Evolutionary conservation across 2,113 vertebrate genomes (phyloP).

Genomic region (Scartelaos histophorus): DNA sequence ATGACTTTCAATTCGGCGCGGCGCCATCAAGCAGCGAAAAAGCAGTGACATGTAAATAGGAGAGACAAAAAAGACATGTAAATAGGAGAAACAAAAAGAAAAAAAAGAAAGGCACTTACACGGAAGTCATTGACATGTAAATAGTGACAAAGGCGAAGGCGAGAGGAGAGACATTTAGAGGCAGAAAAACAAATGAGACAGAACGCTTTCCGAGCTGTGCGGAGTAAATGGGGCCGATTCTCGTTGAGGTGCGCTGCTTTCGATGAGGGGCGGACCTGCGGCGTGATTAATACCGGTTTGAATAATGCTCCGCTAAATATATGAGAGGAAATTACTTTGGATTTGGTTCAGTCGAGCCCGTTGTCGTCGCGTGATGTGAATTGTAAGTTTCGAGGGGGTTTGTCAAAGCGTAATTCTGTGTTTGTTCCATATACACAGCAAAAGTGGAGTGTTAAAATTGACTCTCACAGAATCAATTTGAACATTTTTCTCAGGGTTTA

Average conservation of each 20-base stretch:
- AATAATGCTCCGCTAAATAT: constrained; percentile 1
- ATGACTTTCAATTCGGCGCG: constrained; percentile 66
- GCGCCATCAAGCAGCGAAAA: constrained; percentile 57
- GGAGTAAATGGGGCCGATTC: constrained; percentile 53
- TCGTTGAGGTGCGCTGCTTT: constrained; percentile 58
- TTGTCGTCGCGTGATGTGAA: no score
- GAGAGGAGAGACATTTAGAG: constrained; percentile 31
- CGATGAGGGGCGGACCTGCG: constrained; percentile 44
- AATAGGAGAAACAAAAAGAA: not conserved
- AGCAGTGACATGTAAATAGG: constrained; percentile 70
- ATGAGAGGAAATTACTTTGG: constrained; percentile 22
- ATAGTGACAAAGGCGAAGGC: constrained; percentile 53
- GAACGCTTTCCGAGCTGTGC: constrained; percentile 47
- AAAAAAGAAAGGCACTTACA: constrained; percentile 52
- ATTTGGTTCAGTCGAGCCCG: not conserved
- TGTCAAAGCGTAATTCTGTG: no score
- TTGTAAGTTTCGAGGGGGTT: no score
- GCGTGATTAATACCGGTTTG: constrained; percentile 58
- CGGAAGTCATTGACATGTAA: constrained; percentile 69
- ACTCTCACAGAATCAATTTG: no score
- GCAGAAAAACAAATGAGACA: constrained; percentile 15
- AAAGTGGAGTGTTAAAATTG: no score
- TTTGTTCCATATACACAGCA: no score
- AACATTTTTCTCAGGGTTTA: no score
- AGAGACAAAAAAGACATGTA: constrained; percentile 20